Base-by-base conservation (phyloP, 2,888 invertebrate genomes). In the Drosophila kambysellisi region DNA sequence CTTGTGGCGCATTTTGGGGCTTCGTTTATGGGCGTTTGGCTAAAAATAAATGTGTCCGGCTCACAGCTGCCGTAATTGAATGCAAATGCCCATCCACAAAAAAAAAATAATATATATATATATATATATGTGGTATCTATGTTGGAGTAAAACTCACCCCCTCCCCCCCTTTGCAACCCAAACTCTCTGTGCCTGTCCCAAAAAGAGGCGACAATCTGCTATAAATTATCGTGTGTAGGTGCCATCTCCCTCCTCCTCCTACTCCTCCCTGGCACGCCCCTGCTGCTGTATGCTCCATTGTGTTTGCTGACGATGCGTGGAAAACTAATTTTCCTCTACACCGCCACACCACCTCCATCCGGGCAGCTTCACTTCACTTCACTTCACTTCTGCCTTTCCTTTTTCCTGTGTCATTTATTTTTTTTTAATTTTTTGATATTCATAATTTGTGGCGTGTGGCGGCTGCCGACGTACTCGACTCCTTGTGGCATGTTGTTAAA, bases 211-310 rank as follows among this genome's bases (percentile, higher is more conserved):
- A 89, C 89, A 91, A 90, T 89, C 89, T 89, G 85, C 84, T 91
- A 85, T 90, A 89, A 91, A 91, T 92, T 91, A 91, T 91, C 91
- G 83, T 90, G 85, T 90, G 91, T 89, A 90, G 91, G 90, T 91
- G 91, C 84, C 78, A 64, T 62, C 63, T 57, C 51, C 37, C 41
- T 41, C 54, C 17, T 33, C 29, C 25, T 3, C 17, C 20, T 12
- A 4, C 20, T 3, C 6, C 48, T 0, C 11, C 37, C 37, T 46
- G 46, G 9, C 41, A 29, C 50, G 17, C 11, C 12, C 46, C 41
- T 29, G 15, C 56, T 30, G 12, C 43, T 59, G 77, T 74, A 79
- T 88, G 92, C 92, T 90, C 91, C 91, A 92, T 92, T 92, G 91
- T 92, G 76, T 89, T 79, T 86, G 84, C 81, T 88, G 88, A 78